A percentile compares a stretch with the other conserved stretches of the same genome.
phyloP scores from a whole-genome alignment of 2,888 invertebrate species.

The Lumbricus terrestris region DNA sequence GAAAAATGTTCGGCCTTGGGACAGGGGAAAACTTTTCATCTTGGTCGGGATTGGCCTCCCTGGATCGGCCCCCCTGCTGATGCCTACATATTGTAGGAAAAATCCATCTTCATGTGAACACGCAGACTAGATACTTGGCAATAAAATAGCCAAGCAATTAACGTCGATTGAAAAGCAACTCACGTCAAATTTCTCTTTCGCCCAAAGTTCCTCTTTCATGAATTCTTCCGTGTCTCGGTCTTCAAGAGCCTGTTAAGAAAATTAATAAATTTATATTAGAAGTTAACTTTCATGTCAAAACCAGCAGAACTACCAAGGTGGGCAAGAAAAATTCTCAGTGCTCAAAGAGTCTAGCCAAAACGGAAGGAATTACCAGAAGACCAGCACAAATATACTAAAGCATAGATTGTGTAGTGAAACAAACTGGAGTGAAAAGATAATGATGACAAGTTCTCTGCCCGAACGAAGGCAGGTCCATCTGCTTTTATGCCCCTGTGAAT shows the following conservation, averaged over 20 bases:
- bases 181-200: conserved; percentile 72
- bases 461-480: no score
- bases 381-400: no score
- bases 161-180: background rate
- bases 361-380: background rate
- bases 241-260: conserved; percentile 63
- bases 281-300: background rate
- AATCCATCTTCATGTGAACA: no score
- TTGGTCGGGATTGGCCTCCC: no score
- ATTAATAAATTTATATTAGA: conserved; percentile 9
- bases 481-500: no score
- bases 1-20: no score
- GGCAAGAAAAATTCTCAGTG: background rate
- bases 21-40: no score
- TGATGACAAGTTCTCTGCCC: no score
- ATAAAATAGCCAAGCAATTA: no score
- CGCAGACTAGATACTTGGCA: no score
- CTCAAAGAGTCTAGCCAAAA: background rate
- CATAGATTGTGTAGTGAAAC: background rate
- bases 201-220: conserved; percentile 77
- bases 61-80: no score
- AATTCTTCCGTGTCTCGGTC: conserved; percentile 74
- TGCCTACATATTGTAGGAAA: no score
- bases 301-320: background rate
- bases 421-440: background rate